Conservation (phyloP, 2,888 invertebrate genomes). For the Geophilus truncorum region DNA sequence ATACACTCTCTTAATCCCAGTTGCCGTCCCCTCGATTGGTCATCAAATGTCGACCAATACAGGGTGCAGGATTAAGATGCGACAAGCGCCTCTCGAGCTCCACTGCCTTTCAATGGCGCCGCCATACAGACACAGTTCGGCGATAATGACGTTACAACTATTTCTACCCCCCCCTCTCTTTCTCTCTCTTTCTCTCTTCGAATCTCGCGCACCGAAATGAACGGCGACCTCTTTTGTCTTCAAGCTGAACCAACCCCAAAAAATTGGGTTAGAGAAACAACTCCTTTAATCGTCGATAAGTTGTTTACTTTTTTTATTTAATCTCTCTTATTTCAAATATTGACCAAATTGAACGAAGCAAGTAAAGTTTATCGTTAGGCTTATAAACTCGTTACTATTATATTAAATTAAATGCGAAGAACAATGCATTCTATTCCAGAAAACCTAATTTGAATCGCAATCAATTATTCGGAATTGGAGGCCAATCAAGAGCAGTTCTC, state of each 20-base stretch:
- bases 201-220: no score
- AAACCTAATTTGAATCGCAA: not conserved
- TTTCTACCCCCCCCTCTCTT: not conserved
- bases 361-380: no score
- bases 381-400: no score
- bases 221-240: not conserved
- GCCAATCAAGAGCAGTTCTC: conserved; percentile 3
- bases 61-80: conserved; percentile 20
- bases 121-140: not conserved
- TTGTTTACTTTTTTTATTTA: not conserved
- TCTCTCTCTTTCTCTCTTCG: not conserved
- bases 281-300: not conserved
- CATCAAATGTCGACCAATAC: conserved; percentile 14
- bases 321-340: not conserved
- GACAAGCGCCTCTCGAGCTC: conserved; percentile 16
- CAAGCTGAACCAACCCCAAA: not conserved
- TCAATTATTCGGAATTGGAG: not conserved
- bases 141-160: not conserved
- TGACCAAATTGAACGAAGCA: no score
- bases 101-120: conserved; percentile 4
- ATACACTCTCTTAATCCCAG: conserved; percentile 20
- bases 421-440: not conserved
- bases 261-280: no score
- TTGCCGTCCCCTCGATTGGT: conserved; percentile 20
- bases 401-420: no score